These are phyloP conservation scores for Troides oblongomaculatus DNA, from an alignment of 2,888 invertebrate genomes.

Conservation along the genomic window DNA sequence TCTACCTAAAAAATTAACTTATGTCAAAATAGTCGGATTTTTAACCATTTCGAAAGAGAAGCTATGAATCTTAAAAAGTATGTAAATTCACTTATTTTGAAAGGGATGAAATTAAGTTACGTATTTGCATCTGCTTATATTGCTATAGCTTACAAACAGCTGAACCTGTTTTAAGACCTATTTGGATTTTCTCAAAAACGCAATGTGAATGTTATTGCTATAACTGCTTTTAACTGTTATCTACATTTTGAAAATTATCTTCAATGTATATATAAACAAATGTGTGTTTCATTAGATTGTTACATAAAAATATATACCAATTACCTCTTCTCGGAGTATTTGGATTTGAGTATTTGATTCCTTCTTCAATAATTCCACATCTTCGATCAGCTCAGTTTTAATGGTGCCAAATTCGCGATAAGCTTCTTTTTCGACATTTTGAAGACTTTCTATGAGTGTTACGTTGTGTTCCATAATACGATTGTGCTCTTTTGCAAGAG, in stretches of 20 bases:
- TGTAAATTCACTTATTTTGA: too few species aligned
- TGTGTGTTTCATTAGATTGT: background rate
- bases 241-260: background rate
- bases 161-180: too few species aligned
- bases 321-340: slow-evolving; percentile 65
- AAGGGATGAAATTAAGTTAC: too few species aligned
- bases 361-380: slow-evolving; percentile 68
- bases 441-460: slow-evolving; percentile 68
- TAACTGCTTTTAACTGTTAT: too few species aligned
- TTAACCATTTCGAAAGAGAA: too few species aligned
- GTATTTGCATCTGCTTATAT: too few species aligned
- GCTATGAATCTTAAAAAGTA: too few species aligned
- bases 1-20: slow-evolving; percentile 51
- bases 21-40: background rate
- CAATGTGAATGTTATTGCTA: too few species aligned
- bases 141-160: too few species aligned
- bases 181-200: too few species aligned
- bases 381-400: slow-evolving; percentile 70
- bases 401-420: slow-evolving; percentile 71
- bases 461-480: slow-evolving; percentile 76
- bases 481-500: slow-evolving; percentile 68
- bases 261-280: background rate
- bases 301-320: slow-evolving; percentile 8
- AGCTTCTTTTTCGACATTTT: slow-evolving; percentile 72
- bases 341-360: slow-evolving; percentile 69